Conservation (phyloP, 2,113 vertebrate species). For the Rhineura floridana region DNA sequence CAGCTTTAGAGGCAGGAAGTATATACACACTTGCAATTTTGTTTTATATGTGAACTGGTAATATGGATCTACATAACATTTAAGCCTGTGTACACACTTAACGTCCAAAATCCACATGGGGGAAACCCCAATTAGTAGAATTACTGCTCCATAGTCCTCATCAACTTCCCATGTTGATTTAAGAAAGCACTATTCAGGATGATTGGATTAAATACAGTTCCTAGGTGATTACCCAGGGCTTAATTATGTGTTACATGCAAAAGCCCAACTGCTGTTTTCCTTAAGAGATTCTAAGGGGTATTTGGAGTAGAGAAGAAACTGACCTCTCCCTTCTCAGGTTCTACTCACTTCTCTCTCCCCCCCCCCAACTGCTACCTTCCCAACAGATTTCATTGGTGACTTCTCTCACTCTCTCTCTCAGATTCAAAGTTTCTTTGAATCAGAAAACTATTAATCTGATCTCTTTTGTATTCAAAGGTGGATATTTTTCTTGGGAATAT, state of each 20-base stretch:
- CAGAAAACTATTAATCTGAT: not conserved
- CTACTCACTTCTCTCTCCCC: too few relatives aligned
- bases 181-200: not conserved
- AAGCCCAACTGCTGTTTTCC: too few relatives aligned
- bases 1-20: not conserved
- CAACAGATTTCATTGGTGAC: not conserved
- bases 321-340: not conserved
- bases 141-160: not conserved
- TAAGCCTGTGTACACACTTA: not conserved
- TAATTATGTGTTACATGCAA: too few relatives aligned
- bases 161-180: not conserved
- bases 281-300: not conserved
- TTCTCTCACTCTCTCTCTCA: not conserved
- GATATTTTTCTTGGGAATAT: not conserved
- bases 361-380: not conserved
- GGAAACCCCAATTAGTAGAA: not conserved
- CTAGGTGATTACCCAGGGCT: not conserved
- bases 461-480: not conserved
- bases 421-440: not conserved
- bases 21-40: not conserved
- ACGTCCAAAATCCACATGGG: not conserved
- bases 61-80: not conserved
- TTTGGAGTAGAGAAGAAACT: not conserved
- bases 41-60: not conserved
- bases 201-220: not conserved